Conservation (phyloP, 2,797 vertebrate genomes). For the Aplochiton taeniatus region DNA sequence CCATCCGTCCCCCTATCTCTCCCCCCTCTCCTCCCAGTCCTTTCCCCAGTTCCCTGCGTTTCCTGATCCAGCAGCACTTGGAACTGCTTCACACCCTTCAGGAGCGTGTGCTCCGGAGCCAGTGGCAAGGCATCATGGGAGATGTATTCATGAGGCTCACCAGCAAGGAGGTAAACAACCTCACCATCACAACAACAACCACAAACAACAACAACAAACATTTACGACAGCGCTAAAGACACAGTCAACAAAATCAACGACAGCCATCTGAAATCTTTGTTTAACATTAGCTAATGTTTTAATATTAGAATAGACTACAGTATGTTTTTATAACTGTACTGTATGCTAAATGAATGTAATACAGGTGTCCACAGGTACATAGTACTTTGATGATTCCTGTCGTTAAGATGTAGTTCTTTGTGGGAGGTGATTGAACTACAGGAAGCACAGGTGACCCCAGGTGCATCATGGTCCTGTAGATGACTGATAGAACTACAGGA, state of each 20-base stretch:
- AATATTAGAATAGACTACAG: neutral
- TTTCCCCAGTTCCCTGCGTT: slow-evolving; percentile 91
- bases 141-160: slow-evolving; percentile 95
- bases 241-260: neutral
- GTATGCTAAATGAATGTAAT: too few relatives aligned
- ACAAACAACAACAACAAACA: too few relatives aligned
- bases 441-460: too few relatives aligned
- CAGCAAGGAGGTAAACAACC: slow-evolving; percentile 87
- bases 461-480: too few relatives aligned
- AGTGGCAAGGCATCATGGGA: slow-evolving; percentile 94
- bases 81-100: slow-evolving; percentile 93
- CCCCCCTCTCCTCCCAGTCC: slow-evolving; percentile 70
- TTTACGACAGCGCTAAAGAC: too few relatives aligned
- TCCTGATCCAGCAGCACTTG: slow-evolving; percentile 94
- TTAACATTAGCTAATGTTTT: too few relatives aligned
- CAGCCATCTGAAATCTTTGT: neutral
- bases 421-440: too few relatives aligned
- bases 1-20: neutral
- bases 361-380: too few relatives aligned
- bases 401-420: too few relatives aligned
- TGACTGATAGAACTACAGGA: too few relatives aligned
- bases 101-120: slow-evolving; percentile 90
- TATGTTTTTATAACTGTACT: too few relatives aligned
- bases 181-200: neutral
- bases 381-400: too few relatives aligned